These are phyloP conservation scores for Progne subis DNA, from an alignment of 2,113 vertebrate species.

Conservation along the genomic window DNA sequence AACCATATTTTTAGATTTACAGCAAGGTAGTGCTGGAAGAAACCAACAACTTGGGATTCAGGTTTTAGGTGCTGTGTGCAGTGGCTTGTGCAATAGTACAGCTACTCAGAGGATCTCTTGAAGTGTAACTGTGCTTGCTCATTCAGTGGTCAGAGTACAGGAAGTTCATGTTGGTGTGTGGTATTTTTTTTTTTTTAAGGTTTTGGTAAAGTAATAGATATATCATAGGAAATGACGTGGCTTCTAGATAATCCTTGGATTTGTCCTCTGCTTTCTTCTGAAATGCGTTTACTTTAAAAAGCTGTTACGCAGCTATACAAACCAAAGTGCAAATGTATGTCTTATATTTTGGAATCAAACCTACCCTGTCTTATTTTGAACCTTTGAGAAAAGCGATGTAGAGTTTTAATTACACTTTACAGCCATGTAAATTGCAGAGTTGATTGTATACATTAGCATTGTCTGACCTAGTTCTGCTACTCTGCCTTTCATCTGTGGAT, in stretches of 20 bases:
- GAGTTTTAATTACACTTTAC: constrained; percentile 33
- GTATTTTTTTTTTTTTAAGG: background rate
- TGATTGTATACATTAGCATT: constrained; percentile 6
- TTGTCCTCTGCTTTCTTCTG: constrained; percentile 16
- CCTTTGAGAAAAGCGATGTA: constrained; percentile 1
- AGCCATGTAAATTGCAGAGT: constrained; percentile 32
- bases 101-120: constrained; percentile 35
- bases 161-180: constrained; percentile 28
- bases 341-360: background rate
- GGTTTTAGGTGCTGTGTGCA: constrained; percentile 31
- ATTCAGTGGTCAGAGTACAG: constrained; percentile 51
- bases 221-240: constrained; percentile 64
- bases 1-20: background rate
- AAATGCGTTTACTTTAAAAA: constrained; percentile 31
- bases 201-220: constrained; percentile 56
- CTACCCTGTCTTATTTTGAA: background rate
- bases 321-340: background rate
- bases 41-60: background rate
- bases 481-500: background rate
- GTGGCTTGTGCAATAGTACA: constrained; percentile 46
- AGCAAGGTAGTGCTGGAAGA: background rate
- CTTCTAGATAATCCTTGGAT: constrained; percentile 33
- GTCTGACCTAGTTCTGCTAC: constrained; percentile 56
- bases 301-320: background rate
- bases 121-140: constrained; percentile 43